These are phyloP conservation scores for Campodea augens DNA, from an alignment of 1,140 invertebrate genomes.

Conservation along the genomic window DNA sequence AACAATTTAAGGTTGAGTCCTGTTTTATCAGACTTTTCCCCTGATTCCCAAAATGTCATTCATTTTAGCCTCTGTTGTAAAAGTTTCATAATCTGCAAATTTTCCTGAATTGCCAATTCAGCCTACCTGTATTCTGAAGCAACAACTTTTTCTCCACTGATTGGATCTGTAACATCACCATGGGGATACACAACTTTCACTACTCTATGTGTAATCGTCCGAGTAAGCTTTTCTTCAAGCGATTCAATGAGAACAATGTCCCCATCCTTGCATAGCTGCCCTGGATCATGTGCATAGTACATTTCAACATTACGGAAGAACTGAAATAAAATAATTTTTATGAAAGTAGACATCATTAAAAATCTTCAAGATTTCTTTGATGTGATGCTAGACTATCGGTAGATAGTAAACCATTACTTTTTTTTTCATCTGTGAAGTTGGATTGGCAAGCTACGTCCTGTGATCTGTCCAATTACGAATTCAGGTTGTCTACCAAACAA, in stretches of 20 bases:
- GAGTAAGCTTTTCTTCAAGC: constrained; percentile 46
- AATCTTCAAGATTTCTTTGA: background rate
- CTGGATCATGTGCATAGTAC: constrained; percentile 53
- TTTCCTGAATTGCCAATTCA: too few relatives aligned
- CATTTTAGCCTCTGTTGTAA: too few relatives aligned
- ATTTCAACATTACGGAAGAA: constrained; percentile 51
- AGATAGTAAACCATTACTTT: background rate
- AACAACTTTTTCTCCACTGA: constrained; percentile 58
- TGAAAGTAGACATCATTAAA: constrained; percentile 1
- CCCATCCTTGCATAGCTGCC: constrained; percentile 53
- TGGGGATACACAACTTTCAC: constrained; percentile 56
- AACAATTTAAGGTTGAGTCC: too few relatives aligned
- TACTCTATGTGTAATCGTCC: constrained; percentile 54
- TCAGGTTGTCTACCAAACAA: too few relatives aligned
- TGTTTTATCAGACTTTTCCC: too few relatives aligned
- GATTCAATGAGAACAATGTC: constrained; percentile 59
- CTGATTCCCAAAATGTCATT: too few relatives aligned
- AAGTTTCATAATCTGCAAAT: too few relatives aligned
- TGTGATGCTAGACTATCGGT: background rate
- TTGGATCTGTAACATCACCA: constrained; percentile 62
- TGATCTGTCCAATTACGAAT: too few relatives aligned
- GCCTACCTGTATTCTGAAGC: constrained; percentile 38
- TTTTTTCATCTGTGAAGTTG: constrained; percentile 1
- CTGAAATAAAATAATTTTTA: constrained; percentile 35
- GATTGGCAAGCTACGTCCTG: background rate